Evolutionary conservation across 2,113 vertebrate genomes (phyloP).

Genomic region (Malaclemys terrapin): DNA sequence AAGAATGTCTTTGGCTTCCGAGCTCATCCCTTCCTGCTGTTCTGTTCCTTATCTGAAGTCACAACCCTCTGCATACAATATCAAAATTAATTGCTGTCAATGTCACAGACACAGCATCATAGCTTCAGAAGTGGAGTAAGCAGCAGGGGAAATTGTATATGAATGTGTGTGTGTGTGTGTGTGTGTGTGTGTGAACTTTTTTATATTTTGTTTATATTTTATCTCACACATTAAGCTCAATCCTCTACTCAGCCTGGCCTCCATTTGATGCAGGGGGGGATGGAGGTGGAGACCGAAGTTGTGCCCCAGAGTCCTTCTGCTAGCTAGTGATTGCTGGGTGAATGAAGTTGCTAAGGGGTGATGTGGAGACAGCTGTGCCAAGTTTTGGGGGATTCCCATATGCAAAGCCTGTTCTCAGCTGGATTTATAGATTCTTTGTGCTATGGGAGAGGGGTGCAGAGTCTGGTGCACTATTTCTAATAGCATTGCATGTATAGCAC

Average conservation of each 20-base stretch:
- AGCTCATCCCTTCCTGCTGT: slow-evolving; percentile 27
- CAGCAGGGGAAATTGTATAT: background rate
- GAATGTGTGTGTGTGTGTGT: too few species aligned
- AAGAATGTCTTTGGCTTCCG: background rate
- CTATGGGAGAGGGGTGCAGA: background rate
- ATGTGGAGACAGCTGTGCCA: background rate
- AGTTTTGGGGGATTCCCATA: too few species aligned
- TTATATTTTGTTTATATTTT: background rate
- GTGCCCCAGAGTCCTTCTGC: background rate
- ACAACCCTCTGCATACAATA: background rate
- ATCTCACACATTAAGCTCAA: background rate
- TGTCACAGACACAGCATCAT: background rate
- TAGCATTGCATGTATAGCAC: background rate
- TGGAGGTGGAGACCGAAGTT: background rate
- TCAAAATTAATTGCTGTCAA: background rate
- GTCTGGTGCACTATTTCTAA: background rate
- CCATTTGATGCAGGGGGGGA: background rate
- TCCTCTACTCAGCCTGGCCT: background rate
- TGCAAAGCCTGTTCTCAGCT: background rate
- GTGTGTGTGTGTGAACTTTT: background rate
- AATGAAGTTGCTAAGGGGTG: background rate
- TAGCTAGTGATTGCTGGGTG: background rate
- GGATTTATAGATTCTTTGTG: background rate
- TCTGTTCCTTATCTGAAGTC: slow-evolving; percentile 25
- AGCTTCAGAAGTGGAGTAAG: background rate